phyloP scores from a whole-genome alignment of 2,797 vertebrate species.

The Nannoperca australis region DNA sequence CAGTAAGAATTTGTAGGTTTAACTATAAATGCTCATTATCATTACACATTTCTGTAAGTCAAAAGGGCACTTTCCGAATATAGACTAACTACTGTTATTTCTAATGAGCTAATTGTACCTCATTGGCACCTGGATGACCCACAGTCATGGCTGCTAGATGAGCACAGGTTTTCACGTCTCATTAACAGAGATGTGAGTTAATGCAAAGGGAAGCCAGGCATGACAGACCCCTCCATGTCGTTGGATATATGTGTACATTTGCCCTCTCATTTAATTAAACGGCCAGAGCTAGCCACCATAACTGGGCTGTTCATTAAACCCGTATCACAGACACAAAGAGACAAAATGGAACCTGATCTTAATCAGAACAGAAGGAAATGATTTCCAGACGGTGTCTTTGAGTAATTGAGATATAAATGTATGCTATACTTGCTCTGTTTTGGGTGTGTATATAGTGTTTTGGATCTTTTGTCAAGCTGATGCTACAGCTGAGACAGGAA shows the following conservation, averaged over 20 bases:
- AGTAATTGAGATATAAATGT: constrained; percentile 34
- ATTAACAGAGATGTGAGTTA: constrained; percentile 50
- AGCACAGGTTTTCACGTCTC: constrained; percentile 54
- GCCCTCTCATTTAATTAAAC: constrained; percentile 64
- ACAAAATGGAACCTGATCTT: constrained; percentile 56
- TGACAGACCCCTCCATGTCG: constrained; percentile 32
- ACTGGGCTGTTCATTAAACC: constrained; percentile 63
- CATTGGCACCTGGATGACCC: constrained; percentile 27
- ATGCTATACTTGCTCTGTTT: not conserved
- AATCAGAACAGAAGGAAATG: constrained; percentile 57
- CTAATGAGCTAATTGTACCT: constrained; percentile 16
- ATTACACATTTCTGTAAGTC: not conserved
- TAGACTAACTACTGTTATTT: constrained; percentile 8
- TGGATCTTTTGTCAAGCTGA: constrained; percentile 3
- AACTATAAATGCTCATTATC: constrained; percentile 14
- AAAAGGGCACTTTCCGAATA: constrained; percentile 5
- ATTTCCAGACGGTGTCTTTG: constrained; percentile 27
- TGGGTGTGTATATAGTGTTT: not conserved
- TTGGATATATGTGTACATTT: constrained; percentile 53
- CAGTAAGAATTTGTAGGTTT: not conserved
- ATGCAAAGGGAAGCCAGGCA: constrained; percentile 38
- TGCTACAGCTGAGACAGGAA: constrained; percentile 17
- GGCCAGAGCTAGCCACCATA: constrained; percentile 32
- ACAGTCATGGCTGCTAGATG: constrained; percentile 22
- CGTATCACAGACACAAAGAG: constrained; percentile 32